Evolutionary conservation across 2,888 invertebrate species (phyloP).

Genomic region (Mesoligia furuncula): DNA sequence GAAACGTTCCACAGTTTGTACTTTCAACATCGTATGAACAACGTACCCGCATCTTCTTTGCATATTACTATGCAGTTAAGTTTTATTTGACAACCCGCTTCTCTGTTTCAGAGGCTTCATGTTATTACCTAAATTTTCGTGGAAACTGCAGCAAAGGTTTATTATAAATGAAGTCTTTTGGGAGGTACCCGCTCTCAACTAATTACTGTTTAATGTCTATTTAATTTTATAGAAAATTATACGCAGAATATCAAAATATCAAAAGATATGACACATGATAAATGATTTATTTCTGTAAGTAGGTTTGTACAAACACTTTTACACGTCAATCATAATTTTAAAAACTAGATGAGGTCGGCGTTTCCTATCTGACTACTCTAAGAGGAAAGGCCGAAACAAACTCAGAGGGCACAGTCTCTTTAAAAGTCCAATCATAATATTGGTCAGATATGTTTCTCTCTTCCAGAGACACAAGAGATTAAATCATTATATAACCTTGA

Average conservation of each 20-base stretch:
- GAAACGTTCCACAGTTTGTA: slow-evolving; percentile 1
- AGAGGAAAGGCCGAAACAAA: too few relatives aligned
- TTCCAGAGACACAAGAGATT: background rate
- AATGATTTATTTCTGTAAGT: too few relatives aligned
- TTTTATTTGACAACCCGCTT: slow-evolving; percentile 37
- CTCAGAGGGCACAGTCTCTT: too few relatives aligned
- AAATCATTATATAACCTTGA: background rate
- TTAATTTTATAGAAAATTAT: background rate
- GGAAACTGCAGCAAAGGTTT: slow-evolving; percentile 8
- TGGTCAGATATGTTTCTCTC: background rate
- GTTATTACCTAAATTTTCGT: slow-evolving; percentile 18
- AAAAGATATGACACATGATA: background rate
- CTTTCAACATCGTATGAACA: slow-evolving; percentile 20
- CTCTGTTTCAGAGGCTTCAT: background rate
- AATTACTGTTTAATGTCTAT: slow-evolving; percentile 14
- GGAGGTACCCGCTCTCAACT: background rate
- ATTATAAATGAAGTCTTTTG: slow-evolving; percentile 11
- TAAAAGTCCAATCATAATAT: too few relatives aligned
- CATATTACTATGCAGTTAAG: slow-evolving; percentile 42
- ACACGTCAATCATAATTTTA: too few relatives aligned
- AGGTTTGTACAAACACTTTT: too few relatives aligned
- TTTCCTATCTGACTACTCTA: too few relatives aligned
- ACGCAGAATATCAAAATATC: background rate
- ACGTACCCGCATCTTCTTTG: slow-evolving; percentile 49
- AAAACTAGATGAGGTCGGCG: too few relatives aligned